These are phyloP conservation scores for Myodes glareolus DNA, from an alignment of 2,113 vertebrate genomes.

Conservation along the genomic window DNA sequence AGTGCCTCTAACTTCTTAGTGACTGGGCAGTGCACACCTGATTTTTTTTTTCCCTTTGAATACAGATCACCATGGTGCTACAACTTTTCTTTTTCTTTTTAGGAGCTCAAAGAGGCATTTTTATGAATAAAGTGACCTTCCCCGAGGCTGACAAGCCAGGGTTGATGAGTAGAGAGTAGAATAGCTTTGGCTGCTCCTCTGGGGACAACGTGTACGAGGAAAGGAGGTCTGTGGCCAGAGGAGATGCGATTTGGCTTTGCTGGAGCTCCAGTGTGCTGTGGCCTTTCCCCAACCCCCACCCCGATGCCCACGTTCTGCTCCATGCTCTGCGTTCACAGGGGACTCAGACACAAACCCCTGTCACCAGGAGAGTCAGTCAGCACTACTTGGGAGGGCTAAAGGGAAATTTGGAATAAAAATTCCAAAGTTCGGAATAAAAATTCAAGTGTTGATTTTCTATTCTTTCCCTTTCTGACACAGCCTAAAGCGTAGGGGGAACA, in stretches of 20 bases:
- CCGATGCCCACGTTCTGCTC: conserved; percentile 62
- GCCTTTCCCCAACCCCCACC: conserved; percentile 80
- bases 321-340: conserved; percentile 65
- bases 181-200: conserved; percentile 85
- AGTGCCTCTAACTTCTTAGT: conserved; percentile 87
- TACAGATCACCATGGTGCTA: conserved; percentile 91
- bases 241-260: conserved; percentile 74
- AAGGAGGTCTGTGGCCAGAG: conserved; percentile 73
- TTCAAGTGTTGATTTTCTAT: conserved; percentile 83
- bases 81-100: conserved; percentile 80
- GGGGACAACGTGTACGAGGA: conserved; percentile 74
- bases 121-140: conserved; percentile 90
- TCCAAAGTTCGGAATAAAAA: conserved; percentile 80
- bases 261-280: conserved; percentile 81
- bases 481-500: conserved; percentile 84
- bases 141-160: conserved; percentile 85
- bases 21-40: conserved; percentile 86
- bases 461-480: conserved; percentile 83
- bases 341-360: conserved; percentile 52
- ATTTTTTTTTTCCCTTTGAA: conserved; percentile 84
- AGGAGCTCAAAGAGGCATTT: conserved; percentile 88
- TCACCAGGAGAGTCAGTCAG: conserved; percentile 76
- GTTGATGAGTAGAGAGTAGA: conserved; percentile 81
- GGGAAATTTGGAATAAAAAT: conserved; percentile 80
- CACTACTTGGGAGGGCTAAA: conserved; percentile 77